Evolutionary conservation across 1,140 invertebrate species (phyloP), one percentile per base, ranked within the genome.

Genomic region (Thrips palmi): DNA sequence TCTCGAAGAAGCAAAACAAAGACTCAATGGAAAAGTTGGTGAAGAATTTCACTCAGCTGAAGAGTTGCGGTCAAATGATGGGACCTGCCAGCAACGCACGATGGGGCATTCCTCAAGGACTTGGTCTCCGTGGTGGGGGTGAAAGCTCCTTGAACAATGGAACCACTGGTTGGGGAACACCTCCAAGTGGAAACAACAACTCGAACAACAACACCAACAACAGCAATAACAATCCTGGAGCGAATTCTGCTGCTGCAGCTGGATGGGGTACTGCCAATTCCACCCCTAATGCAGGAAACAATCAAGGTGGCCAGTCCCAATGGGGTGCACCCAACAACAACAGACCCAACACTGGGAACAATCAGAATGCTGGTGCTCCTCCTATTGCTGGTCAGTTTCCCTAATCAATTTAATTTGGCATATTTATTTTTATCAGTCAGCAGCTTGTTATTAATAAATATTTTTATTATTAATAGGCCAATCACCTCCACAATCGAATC

Each of bases 141-240:
- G 78, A 82, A 53, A 80, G 70, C 55, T 78, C 77, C 17, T 63
- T 81, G 32, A 80, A 76, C 52, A 73, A 68, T 46, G 70, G 70
- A 36, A 70, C 70, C 25, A 59, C 67, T n/a, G 75, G 73, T 41
- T 81, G 77, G 77, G 77, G 73, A 29, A 68, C 74, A 32, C 68
- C 72, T 27, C 71, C 74, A 45, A 62, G 63, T 46, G 54, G 66
- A 38, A 65, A 62, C 50, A 67, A 67, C 43, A 75, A 71, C 51
- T 48, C 46, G 39, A 57, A 52, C 45, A 58, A 52, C 37, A 57
- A 57, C 45, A 57, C 45, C 47, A 54, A 49, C 47, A 52, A 52
- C 28, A 49, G 38, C 19, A 33, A 32, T 27, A 32, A 38, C 30
- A 38, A 18, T 34, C 17, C 27, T 41, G 48, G 41, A 19, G 37